Conservation (phyloP, 2,797 vertebrate species). For the Urophycis tenuis region DNA sequence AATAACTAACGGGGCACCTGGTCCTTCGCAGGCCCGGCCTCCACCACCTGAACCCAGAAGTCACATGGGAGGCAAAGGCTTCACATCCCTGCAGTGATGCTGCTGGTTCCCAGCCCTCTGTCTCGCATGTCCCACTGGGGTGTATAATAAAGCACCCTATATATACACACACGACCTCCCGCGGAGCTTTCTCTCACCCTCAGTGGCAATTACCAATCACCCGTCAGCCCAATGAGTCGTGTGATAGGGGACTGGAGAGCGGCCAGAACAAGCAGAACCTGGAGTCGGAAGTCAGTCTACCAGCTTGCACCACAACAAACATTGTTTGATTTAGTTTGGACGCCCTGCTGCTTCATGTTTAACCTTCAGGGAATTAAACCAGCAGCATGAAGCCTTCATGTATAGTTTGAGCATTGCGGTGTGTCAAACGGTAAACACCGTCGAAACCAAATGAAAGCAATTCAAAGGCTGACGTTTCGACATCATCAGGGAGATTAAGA, state of each 20-base stretch:
- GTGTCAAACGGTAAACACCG: not conserved
- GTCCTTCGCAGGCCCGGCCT: not conserved
- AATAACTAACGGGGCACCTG: not conserved
- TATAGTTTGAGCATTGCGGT: not conserved
- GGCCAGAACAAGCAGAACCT: not conserved
- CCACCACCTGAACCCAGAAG: not conserved
- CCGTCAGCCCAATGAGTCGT: conserved; percentile 4
- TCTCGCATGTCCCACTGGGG: no score
- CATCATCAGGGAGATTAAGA: not conserved
- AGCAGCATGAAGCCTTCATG: not conserved
- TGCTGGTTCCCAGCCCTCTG: not conserved
- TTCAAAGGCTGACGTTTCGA: not conserved
- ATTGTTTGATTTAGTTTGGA: not conserved
- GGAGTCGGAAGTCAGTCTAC: not conserved
- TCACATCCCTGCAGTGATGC: not conserved
- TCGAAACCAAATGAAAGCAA: not conserved
- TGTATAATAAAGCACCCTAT: no score
- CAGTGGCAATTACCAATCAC: not conserved
- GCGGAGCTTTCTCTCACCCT: not conserved
- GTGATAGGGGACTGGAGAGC: conserved; percentile 1
- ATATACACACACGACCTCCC: not conserved
- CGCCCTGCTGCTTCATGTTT: not conserved
- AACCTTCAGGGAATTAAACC: not conserved
- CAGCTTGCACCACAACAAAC: not conserved
- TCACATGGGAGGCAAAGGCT: not conserved